These are phyloP conservation scores for Myathropa florea DNA, from an alignment of 2,888 invertebrate species.

Conservation along the genomic window DNA sequence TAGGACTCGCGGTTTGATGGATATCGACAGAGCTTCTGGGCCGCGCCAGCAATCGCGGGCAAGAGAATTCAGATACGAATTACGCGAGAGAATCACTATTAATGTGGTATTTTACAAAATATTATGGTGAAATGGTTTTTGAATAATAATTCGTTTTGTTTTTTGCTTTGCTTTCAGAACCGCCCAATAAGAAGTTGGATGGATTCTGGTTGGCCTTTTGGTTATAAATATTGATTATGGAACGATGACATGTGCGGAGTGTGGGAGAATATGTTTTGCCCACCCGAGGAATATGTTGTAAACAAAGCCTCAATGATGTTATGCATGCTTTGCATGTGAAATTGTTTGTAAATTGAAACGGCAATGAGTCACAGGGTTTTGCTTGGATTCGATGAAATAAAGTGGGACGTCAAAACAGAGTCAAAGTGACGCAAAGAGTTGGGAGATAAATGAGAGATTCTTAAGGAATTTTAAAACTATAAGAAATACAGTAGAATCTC, in stretches of 20 bases:
- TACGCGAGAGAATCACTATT: slow-evolving; percentile 74
- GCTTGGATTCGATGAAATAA: neutral
- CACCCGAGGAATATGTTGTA: slow-evolving; percentile 11
- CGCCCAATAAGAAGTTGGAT: neutral
- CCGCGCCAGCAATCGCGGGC: neutral
- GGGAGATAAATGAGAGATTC: neutral
- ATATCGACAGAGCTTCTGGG: slow-evolving; percentile 13
- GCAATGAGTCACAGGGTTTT: neutral
- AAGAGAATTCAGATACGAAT: slow-evolving; percentile 35
- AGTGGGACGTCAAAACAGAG: neutral
- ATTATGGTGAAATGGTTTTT: slow-evolving; percentile 73
- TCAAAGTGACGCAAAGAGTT: neutral
- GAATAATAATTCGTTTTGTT: slow-evolving; percentile 50
- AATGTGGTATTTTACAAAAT: slow-evolving; percentile 79
- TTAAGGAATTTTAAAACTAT: neutral
- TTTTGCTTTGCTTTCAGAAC: neutral
- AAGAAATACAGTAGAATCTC: too few relatives aligned
- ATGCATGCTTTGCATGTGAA: slow-evolving; percentile 18
- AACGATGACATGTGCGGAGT: slow-evolving; percentile 68
- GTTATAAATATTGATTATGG: slow-evolving; percentile 59
- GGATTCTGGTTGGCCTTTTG: neutral
- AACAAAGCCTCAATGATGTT: slow-evolving; percentile 9
- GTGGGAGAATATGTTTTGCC: slow-evolving; percentile 58
- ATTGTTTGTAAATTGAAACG: neutral
- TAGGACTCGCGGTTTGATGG: slow-evolving; percentile 61